phyloP scores from a whole-genome alignment of 2,888 invertebrate genomes.

The Allygus modestus region DNA sequence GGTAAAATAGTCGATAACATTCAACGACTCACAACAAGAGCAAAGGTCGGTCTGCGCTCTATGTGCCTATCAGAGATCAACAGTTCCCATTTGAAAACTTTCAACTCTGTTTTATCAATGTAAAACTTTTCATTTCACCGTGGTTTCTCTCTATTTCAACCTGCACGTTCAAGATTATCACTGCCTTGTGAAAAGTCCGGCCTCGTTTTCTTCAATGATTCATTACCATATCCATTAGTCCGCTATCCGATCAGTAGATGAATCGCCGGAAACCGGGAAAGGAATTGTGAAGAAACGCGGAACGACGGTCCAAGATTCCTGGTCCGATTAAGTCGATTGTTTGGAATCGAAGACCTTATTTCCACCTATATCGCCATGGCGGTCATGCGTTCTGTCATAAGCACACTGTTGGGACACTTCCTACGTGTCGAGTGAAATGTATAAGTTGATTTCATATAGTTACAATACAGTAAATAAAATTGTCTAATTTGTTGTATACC shows the following conservation, averaged over 20 bases:
- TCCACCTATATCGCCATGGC: neutral
- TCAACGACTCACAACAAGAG: neutral
- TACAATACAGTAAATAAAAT: too few relatives aligned
- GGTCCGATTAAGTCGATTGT: conserved; percentile 42
- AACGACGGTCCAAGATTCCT: conserved; percentile 34
- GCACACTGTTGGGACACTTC: too few relatives aligned
- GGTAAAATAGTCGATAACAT: conserved; percentile 12
- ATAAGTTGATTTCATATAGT: too few relatives aligned
- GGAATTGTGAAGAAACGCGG: conserved; percentile 50
- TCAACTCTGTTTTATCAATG: too few relatives aligned
- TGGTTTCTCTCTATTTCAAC: too few relatives aligned
- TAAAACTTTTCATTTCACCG: too few relatives aligned
- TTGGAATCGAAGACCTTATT: conserved; percentile 30
- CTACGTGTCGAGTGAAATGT: too few relatives aligned
- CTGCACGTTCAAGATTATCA: too few relatives aligned
- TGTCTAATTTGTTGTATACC: too few relatives aligned
- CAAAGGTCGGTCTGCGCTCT: neutral
- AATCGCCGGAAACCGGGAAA: conserved; percentile 54
- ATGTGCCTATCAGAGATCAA: neutral
- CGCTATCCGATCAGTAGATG: conserved; percentile 24
- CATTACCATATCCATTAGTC: conserved; percentile 53
- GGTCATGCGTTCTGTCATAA: neutral
- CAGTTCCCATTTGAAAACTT: neutral
- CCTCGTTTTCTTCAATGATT: conserved; percentile 15
- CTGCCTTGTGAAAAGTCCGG: neutral